phyloP scores from a whole-genome alignment of 2,113 vertebrate species.

The Polypterus bichir region DNA sequence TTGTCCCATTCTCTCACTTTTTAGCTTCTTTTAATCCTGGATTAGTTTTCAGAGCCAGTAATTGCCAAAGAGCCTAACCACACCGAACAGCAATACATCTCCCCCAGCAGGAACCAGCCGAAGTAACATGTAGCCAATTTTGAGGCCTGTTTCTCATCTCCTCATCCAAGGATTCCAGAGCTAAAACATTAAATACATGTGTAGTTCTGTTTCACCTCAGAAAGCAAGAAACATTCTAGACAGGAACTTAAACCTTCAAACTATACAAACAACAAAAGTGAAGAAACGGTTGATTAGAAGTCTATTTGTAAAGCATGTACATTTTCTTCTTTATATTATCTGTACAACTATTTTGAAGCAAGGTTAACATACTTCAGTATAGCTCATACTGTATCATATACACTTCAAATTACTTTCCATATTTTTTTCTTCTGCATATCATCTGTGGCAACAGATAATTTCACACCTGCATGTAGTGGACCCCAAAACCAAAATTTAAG shows the following conservation, averaged over 20 bases:
- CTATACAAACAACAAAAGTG: too few species aligned
- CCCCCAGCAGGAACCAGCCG: slow-evolving; percentile 12
- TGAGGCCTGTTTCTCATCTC: slow-evolving; percentile 25
- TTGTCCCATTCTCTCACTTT: not conserved
- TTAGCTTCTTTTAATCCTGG: not conserved
- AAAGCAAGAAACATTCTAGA: not conserved
- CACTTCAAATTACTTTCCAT: too few species aligned
- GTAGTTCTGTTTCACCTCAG: not conserved
- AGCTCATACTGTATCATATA: too few species aligned
- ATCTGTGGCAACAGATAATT: too few species aligned
- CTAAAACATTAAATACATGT: slow-evolving; percentile 14
- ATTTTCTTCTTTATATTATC: too few species aligned
- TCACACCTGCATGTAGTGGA: too few species aligned
- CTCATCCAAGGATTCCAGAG: slow-evolving; percentile 4
- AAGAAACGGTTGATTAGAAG: too few species aligned
- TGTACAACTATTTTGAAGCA: too few species aligned
- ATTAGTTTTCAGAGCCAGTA: not conserved
- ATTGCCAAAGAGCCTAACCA: not conserved
- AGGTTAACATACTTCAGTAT: too few species aligned
- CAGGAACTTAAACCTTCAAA: not conserved
- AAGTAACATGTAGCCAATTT: slow-evolving; percentile 19
- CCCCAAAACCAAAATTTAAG: too few species aligned
- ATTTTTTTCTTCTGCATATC: too few species aligned
- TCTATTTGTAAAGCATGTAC: too few species aligned
- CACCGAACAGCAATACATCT: slow-evolving; percentile 15